Evolutionary conservation across 2,888 invertebrate genomes (phyloP).

Genomic region (Physocephala rufipes): DNA sequence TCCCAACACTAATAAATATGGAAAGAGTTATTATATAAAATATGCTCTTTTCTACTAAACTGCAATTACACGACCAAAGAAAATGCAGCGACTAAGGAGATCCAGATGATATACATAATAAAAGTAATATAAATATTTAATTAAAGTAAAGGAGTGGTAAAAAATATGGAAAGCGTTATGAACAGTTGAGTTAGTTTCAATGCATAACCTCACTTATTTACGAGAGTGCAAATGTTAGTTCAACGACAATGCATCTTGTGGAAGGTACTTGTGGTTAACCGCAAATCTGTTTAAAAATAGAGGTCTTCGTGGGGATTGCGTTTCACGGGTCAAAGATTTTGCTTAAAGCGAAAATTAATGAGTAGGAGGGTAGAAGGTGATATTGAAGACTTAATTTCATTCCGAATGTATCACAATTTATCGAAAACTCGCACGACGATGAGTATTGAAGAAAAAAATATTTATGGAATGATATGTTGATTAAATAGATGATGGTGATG

Average conservation of each 20-base stretch:
- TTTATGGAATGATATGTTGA: no score
- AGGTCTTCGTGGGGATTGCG: neutral
- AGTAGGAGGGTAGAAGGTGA: neutral
- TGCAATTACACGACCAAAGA: no score
- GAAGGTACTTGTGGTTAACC: slow-evolving; percentile 10
- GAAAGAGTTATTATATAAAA: no score
- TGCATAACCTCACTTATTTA: neutral
- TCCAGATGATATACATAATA: no score
- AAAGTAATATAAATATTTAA: neutral
- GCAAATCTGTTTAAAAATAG: neutral
- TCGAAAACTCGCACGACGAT: no score
- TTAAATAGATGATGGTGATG: no score
- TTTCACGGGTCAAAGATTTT: neutral
- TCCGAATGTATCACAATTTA: no score
- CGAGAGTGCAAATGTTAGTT: neutral
- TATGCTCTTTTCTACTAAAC: no score
- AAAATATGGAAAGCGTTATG: neutral
- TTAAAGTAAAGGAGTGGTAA: neutral
- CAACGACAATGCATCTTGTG: neutral
- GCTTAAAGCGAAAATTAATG: neutral
- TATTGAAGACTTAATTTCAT: no score
- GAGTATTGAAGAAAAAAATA: no score
- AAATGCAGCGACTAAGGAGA: no score
- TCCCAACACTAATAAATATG: no score
- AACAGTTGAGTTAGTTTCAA: neutral